Percentiles rank a stretch among this genome's conserved stretches.
Conservation (phyloP, 2,888 invertebrate species). For the Erebia ligea region DNA sequence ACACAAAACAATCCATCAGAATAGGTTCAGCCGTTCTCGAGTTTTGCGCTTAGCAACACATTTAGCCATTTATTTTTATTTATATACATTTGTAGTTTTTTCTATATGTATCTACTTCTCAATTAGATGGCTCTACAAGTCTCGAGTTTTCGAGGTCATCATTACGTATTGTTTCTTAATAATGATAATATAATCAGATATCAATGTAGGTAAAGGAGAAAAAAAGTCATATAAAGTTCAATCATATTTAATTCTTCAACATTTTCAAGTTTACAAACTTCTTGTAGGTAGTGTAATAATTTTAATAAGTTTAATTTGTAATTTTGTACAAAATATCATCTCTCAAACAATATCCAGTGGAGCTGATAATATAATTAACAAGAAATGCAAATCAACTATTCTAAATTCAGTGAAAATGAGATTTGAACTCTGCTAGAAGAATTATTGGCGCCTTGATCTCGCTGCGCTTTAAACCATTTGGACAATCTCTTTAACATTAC, state of each 20-base stretch:
- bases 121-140: conserved; percentile 52
- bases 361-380: conserved; percentile 59
- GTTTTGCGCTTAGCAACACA: too few relatives aligned
- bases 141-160: neutral
- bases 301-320: conserved; percentile 69
- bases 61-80: neutral
- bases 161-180: neutral
- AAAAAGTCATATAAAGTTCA: conserved; percentile 56
- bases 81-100: too few relatives aligned
- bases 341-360: conserved; percentile 66
- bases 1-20: too few relatives aligned
- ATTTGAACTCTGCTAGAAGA: conserved; percentile 59
- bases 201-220: conserved; percentile 13
- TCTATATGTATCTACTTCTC: neutral
- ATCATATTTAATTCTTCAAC: conserved; percentile 79
- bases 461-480: conserved; percentile 50
- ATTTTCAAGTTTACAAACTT: conserved; percentile 78
- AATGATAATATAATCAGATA: neutral
- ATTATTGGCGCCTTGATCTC: conserved; percentile 34
- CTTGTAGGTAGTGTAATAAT: conserved; percentile 66
- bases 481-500: conserved; percentile 75
- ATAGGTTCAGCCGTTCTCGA: too few relatives aligned
- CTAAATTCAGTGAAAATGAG: conserved; percentile 60
- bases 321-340: conserved; percentile 82
- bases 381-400: conserved; percentile 66